Base-by-base conservation (phyloP, 2,797 vertebrate species). In the Microcaecilia unicolor region DNA sequence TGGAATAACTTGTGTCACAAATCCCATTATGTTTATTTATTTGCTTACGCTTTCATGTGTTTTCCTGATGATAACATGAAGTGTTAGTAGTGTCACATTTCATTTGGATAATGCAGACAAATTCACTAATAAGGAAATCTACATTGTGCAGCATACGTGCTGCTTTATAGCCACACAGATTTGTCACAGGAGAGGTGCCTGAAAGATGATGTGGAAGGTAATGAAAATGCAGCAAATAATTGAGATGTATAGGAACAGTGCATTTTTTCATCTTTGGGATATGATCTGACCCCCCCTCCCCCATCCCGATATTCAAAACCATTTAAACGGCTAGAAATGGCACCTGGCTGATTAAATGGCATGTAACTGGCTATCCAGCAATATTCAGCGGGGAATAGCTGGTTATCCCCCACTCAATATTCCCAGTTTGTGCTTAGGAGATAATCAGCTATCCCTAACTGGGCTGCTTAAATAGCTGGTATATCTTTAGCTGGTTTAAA, bases 11-110 rank as follows among this genome's bases (percentile, higher is more conserved):
- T 57, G 50, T 70, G 55, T 58, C 55, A 45, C 63, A 59, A 58
- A 70, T 77, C 73, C 73, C 48, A 63, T 75, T 73, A 63, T 56
- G 45, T 56, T 72, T 78, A 59, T 70, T 78, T 78, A 73, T 71
- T 67, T 55, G 39, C 35, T 2, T 55, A 40, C 39, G 21, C 53
- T 55, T 51, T 25, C 31, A 41, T 24, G 26, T 37, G 25, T 51
- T 57, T 27, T 31, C 27, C 18, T 39, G 22, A 10, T 17, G 9
- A 24, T 38, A 33, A 10, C 44, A 12, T 35, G 18, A 8, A 27
- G 18, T 3, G 38, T 56, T 47, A 42, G 15, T 29, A 47, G 16
- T 17, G 11, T 18, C 51, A 5, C 15, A 3, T 31, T 21, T 31
- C 20, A 15, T 31, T 17, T 44, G 28, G 33, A 15, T 61, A 54